Evolutionary conservation across 1,140 invertebrate species (phyloP), one percentile per base, ranked within the genome.

Genomic region (Drosophila teissieri): DNA sequence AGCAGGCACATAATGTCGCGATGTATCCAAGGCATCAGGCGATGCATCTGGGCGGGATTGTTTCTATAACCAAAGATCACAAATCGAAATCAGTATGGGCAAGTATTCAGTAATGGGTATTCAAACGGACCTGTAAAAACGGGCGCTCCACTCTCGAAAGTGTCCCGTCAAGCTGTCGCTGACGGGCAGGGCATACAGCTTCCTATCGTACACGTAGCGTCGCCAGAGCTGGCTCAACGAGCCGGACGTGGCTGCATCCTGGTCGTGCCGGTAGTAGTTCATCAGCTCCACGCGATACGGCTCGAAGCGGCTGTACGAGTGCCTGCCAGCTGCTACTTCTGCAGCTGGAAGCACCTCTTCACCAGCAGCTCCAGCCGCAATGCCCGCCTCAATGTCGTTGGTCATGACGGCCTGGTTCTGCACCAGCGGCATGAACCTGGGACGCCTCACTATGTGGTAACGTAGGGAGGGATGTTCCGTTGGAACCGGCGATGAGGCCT

Each of bases 21-120:
- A 85, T 96, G 96, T 1, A 99, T 93, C 97, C 97, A 99, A 1
- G 96, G 96, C 49, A 97, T 94, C 37, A 99, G 92, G 3, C 97
- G 95, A 92, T 96, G 95, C 53, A 95, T 94, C 91, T 96, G 95
- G 24, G 95, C 95, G 48, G 96, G 96, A 93, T 98, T 96, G 82
- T 94, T 93, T 86, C 95, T 95, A 88, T 92, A 67, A 53, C 7
- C 31, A 31, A 31, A 10, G 31, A 31, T 31, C 94, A 15, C 0
- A 0, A 2, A 49, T 7, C 3, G 12, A n/a, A 7, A 17, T 4
- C 3, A 11, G 4, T 4, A 27, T 0, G 4, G 4, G 6, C 14
- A 27, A 31, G 7, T 31, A 31, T 31, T 8, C 8, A 2, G 8
- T 10, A 3, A n/a, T 0, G 2, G 4, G 11, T 15, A 17, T 6